Base-by-base conservation (phyloP, 2,113 vertebrate genomes). In the Nicator chloris region DNA sequence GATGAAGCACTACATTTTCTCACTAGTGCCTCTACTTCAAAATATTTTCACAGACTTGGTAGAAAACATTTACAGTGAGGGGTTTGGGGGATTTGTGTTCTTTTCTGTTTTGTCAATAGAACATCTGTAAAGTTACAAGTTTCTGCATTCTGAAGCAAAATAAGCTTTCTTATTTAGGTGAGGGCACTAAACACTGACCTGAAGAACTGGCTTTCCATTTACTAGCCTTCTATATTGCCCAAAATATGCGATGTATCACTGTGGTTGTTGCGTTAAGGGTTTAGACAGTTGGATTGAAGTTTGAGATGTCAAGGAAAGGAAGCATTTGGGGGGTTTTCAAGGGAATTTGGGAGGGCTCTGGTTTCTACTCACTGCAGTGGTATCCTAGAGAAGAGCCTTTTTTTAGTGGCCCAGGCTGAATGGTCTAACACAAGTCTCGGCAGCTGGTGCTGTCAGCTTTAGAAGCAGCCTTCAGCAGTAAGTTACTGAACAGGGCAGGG, bases 361-460 rank as follows among this genome's bases (percentile, higher is more conserved):
- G 3, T 3, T 44, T 77, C 28, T 83, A 13, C 19, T 91, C 10
- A 9, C 14, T 30, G 53, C 19, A 26, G 9, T 24, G 15, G 8
- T 24, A 18, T 16, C 31, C 37, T 22, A 5, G 33, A 42, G 1
- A 20, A 73, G 18, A 60, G 24, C 31, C 16, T 79, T 49, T 23
- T 56, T 14, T 61, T 51, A 9, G 1, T 61, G 21, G 22, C 42
- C 13, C 4, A 31, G 17, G n/a, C 18, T 3, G 4, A 45, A 7
- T 30, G 37, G 10, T 70, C 11, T 45, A 24, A 37, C 18, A 0
- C 0, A 3, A 10, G 6, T 4, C 6, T 20, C 30, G 42, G 51
- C 6, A 15, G 33, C 50, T 6, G 31, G 20, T 24, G 24, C 0
- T 16, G 10, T 3, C 24, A 7, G 31, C 24, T 82, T 16, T 37